Evolutionary conservation across 2,113 vertebrate genomes (phyloP).

Genomic region (Blennius ocellaris): DNA sequence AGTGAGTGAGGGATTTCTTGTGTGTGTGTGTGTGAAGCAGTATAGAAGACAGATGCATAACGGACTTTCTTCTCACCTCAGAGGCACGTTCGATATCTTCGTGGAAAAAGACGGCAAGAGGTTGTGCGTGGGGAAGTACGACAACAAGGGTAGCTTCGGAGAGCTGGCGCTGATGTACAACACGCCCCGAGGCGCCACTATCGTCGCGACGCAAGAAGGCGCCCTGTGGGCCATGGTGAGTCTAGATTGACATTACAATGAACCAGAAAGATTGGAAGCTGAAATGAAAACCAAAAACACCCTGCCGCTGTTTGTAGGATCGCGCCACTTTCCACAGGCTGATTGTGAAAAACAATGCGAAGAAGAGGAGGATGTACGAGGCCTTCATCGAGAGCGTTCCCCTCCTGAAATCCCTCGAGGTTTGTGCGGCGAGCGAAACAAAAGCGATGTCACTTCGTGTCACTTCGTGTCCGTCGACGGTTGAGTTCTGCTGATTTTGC

Average conservation of each 20-base stretch:
- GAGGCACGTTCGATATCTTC: conserved; percentile 92
- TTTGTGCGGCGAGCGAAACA: conserved; percentile 68
- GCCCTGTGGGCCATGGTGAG: conserved; percentile 96
- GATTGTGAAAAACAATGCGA: conserved; percentile 95
- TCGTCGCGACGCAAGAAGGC: conserved; percentile 90
- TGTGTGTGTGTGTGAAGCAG: no score
- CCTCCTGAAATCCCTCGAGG: conserved; percentile 94
- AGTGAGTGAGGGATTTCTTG: conserved; percentile 80
- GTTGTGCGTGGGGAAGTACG: conserved; percentile 90
- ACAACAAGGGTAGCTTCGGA: conserved; percentile 95
- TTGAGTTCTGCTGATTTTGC: no score
- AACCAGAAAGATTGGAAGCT: no score
- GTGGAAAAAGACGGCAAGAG: conserved; percentile 87
- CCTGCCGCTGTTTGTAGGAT: conserved; percentile 81
- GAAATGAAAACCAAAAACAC: no score
- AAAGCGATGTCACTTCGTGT: no score
- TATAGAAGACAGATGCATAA: no score
- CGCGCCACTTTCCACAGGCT: conserved; percentile 95
- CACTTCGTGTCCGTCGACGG: no score
- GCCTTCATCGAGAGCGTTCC: conserved; percentile 94
- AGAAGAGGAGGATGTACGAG: conserved; percentile 93
- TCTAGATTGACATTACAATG: not conserved
- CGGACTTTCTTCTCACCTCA: conserved; percentile 64
- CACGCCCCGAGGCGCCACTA: conserved; percentile 95
- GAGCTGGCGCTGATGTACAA: conserved; percentile 98